These are phyloP conservation scores for Coreius guichenoti DNA, from an alignment of 2,797 vertebrate genomes.

Conservation along the genomic window DNA sequence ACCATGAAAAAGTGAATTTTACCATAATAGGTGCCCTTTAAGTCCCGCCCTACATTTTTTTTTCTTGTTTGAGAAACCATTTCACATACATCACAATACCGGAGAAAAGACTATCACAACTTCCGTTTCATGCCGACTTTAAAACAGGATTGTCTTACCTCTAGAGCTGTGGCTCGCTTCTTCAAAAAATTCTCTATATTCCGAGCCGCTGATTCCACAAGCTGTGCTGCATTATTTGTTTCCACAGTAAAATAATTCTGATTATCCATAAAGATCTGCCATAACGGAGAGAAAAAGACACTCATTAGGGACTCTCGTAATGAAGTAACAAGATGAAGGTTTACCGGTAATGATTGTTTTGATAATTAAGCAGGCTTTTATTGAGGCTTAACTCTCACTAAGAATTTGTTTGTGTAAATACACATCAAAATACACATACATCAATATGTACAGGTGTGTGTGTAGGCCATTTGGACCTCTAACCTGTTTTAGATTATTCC, in stretches of 20 bases:
- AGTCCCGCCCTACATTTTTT: no score
- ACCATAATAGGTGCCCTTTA: no score
- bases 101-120: background rate
- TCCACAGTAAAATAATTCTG: conserved; percentile 86
- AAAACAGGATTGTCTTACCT: conserved; percentile 79
- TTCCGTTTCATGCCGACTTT: background rate
- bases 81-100: background rate
- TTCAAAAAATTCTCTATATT: conserved; percentile 94
- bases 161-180: conserved; percentile 91
- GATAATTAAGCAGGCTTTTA: conserved; percentile 13
- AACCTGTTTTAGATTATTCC: conserved; percentile 86
- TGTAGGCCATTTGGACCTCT: conserved; percentile 60
- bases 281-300: conserved; percentile 34
- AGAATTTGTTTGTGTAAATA: background rate
- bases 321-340: background rate
- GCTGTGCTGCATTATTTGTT: conserved; percentile 90
- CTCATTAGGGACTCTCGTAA: conserved; percentile 24
- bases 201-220: conserved; percentile 91
- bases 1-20: no score
- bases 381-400: background rate
- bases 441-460: background rate
- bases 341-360: conserved; percentile 28
- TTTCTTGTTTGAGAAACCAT: no score
- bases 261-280: conserved; percentile 78
- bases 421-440: conserved; percentile 8